Evolutionary conservation across 2,888 invertebrate genomes (phyloP), one percentile per base, ranked within the genome.

Genomic region (Xestoiulus laeticollis): DNA sequence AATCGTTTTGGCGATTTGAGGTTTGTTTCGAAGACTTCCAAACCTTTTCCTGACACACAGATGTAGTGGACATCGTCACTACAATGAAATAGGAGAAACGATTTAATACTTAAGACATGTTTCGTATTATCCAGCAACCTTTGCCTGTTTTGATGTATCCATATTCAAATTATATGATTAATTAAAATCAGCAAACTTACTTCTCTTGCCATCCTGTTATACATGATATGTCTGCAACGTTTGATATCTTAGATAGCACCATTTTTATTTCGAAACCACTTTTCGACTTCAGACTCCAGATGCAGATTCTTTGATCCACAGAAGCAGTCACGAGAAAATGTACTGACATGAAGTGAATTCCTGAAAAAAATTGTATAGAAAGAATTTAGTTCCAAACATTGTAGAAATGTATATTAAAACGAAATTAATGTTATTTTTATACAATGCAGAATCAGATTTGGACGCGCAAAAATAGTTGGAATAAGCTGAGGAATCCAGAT

Each of bases 241-340:
- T 86, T 86, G 86, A 86, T 43, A 86, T 43, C 48, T 33, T 26
- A 38, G 44, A 86, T 2, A n/a, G 48, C 12, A 8, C 53, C 32
- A 86, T n/a, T 22, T 26, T 8, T 10, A 86, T 44, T 86, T 6
- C 26, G 22, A 19, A 22, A 3, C 5, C 38, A 33, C 14, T 8
- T 16, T 8, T 19, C 1, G 85, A 33, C 48, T 48, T 12, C 2
- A 48, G 48, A 14, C 5, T 48, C 87, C 87, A 87, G 12, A 87
- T n/a, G 22, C 68, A 32, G 3, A 87, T 87, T 38, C 78, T 59
- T 87, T 78, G 87, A 44, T 87, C 87, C 19, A 87, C 68, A 16
- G 87, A 87, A 1, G 78, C 26, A 1, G 68, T 87, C 19, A 32
- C 87, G 10, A 87, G 22, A 14, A 22, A 19, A 6, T 33, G 4